Conservation (phyloP, 2,888 invertebrate genomes). For the Eurytoma adleriae region DNA sequence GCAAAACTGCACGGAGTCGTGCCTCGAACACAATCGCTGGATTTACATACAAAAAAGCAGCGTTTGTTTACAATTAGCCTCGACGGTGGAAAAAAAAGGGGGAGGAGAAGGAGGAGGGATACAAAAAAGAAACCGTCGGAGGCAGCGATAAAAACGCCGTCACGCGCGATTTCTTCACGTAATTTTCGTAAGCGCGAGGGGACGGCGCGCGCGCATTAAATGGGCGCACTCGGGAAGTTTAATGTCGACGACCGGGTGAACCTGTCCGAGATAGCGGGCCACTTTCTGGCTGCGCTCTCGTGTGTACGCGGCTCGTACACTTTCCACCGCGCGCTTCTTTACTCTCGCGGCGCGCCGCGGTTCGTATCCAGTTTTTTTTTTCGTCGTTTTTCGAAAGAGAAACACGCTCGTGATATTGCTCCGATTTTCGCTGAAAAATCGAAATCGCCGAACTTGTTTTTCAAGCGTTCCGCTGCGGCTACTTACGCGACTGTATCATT, state of each 20-base stretch:
- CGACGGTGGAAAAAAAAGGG: background rate
- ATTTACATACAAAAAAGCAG: background rate
- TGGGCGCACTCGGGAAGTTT: slow-evolving; percentile 11
- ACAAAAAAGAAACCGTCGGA: no score
- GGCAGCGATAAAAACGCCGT: background rate
- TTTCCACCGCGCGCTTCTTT: slow-evolving; percentile 25
- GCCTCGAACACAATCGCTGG: background rate
- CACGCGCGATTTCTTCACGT: background rate
- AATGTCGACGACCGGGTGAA: slow-evolving; percentile 49
- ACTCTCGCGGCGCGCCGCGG: background rate
- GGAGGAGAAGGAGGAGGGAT: no score
- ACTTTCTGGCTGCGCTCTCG: slow-evolving; percentile 35
- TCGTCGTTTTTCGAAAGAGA: background rate
- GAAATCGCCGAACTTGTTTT: background rate
- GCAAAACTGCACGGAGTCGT: background rate
- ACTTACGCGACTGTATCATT: background rate
- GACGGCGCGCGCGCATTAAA: background rate
- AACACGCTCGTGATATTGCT: background rate
- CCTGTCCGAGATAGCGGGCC: slow-evolving; percentile 50
- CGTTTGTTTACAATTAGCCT: background rate
- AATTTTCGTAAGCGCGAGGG: background rate
- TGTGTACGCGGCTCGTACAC: background rate
- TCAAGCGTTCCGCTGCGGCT: background rate
- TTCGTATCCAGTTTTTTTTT: background rate
- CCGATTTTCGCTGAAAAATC: slow-evolving; percentile 21